These are phyloP conservation scores for Helicolenus hilgendorfi DNA, from an alignment of 2,797 vertebrate species.

Conservation along the genomic window DNA sequence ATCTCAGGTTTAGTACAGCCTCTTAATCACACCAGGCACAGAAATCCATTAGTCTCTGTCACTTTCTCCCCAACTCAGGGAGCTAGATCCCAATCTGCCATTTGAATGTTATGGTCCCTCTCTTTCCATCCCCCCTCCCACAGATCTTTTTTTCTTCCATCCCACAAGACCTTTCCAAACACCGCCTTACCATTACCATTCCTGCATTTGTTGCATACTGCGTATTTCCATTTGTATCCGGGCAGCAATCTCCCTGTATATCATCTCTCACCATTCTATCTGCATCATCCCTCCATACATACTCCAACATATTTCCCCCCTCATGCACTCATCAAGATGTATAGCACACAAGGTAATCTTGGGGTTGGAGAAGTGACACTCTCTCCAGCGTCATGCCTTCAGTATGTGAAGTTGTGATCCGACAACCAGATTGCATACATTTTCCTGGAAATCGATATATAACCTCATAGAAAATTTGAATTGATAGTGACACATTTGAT, in stretches of 20 bases:
- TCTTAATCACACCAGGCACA: conserved; percentile 90
- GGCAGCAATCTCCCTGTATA: conserved; percentile 51
- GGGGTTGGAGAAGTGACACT: conserved; percentile 41
- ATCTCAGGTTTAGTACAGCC: conserved; percentile 90
- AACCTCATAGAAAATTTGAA: background rate
- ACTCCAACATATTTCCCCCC: conserved; percentile 52
- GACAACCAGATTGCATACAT: conserved; percentile 5
- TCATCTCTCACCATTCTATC: conserved; percentile 73
- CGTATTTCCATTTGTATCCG: conserved; percentile 63
- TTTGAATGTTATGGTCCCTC: conserved; percentile 86
- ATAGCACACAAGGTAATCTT: conserved; percentile 43
- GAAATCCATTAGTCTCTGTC: conserved; percentile 94
- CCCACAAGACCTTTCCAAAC: conserved; percentile 65
- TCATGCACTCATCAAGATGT: conserved; percentile 50
- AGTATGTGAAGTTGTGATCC: conserved; percentile 8
- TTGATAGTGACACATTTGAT: background rate
- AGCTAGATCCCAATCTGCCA: conserved; percentile 88
- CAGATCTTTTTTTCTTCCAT: conserved; percentile 19
- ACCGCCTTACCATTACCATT: conserved; percentile 36
- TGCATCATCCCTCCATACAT: conserved; percentile 59
- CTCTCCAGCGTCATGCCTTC: conserved; percentile 14
- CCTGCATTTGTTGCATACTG: conserved; percentile 52
- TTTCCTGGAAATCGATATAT: conserved; percentile 27
- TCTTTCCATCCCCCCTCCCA: conserved; percentile 68
- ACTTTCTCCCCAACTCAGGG: conserved; percentile 88